phyloP scores from a whole-genome alignment of 2,888 invertebrate genomes.

The Lasius platythorax region DNA sequence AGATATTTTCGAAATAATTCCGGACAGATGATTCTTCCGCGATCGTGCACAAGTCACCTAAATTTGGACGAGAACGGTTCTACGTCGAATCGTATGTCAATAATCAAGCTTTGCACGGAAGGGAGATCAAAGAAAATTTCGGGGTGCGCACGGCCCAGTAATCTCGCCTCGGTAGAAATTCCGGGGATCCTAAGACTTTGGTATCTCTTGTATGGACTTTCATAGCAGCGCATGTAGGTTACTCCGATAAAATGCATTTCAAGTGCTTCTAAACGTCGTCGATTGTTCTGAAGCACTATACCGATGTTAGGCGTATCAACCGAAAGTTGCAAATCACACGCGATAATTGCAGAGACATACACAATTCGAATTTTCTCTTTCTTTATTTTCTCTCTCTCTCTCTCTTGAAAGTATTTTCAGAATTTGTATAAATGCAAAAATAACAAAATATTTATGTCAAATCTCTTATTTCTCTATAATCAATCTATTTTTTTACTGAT shows the following conservation, averaged over 20 bases:
- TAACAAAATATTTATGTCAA: background rate
- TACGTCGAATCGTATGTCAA: constrained; percentile 36
- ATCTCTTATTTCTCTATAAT: background rate
- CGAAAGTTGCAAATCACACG: background rate
- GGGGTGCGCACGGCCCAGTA: constrained; percentile 47
- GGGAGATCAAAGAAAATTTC: constrained; percentile 66
- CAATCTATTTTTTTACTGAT: background rate
- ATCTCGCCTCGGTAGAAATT: constrained; percentile 40
- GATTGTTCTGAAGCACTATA: constrained; percentile 67
- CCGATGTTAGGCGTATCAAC: constrained; percentile 11
- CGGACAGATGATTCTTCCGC: constrained; percentile 21
- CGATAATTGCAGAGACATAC: background rate
- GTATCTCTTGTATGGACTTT: constrained; percentile 55
- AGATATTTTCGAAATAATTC: background rate
- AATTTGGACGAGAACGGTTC: constrained; percentile 22
- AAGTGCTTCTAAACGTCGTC: constrained; percentile 81
- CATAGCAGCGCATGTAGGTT: constrained; percentile 78
- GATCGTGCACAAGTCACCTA: constrained; percentile 43
- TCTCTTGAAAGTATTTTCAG: background rate
- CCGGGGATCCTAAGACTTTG: constrained; percentile 36
- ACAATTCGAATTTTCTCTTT: background rate
- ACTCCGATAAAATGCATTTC: constrained; percentile 82
- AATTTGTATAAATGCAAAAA: background rate
- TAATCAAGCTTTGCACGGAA: constrained; percentile 43
- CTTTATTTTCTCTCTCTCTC: background rate